Evolutionary conservation across 2,113 vertebrate species (phyloP).

Genomic region (Microcebus murinus): DNA sequence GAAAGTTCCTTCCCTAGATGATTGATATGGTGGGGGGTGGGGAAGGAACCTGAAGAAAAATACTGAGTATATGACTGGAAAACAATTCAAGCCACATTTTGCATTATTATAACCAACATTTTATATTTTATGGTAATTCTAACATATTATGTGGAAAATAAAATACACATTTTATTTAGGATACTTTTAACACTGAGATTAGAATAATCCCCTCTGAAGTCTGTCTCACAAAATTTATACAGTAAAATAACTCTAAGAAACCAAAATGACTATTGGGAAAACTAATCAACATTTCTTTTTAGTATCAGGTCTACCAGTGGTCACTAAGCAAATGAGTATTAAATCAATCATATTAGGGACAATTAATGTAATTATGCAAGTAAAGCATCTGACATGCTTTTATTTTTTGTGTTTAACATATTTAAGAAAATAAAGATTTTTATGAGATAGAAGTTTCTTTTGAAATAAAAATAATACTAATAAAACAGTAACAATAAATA

Average conservation of each 20-base stretch:
- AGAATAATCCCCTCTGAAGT: not conserved
- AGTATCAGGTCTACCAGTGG: not conserved
- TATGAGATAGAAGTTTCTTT: not conserved
- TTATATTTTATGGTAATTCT: not conserved
- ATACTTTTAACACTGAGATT: not conserved
- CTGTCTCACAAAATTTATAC: not conserved
- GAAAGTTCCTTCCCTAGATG: not conserved
- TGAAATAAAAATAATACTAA: not conserved
- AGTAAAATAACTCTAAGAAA: not conserved
- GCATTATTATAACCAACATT: not conserved
- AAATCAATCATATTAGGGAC: not conserved
- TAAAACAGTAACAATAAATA: not conserved
- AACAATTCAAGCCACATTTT: not conserved
- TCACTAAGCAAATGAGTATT: not conserved
- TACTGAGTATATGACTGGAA: not conserved
- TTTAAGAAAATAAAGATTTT: slow-evolving; percentile 12
- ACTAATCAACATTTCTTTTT: not conserved
- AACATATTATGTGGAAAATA: not conserved
- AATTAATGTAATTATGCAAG: not conserved
- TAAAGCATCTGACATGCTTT: not conserved
- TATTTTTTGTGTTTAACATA: not conserved
- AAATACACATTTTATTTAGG: not conserved
- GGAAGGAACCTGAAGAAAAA: not conserved
- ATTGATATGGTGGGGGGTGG: not conserved
- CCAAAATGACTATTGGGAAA: not conserved